These are phyloP conservation scores for Fratercula arctica DNA, from an alignment of 2,797 vertebrate genomes.

Conservation along the genomic window DNA sequence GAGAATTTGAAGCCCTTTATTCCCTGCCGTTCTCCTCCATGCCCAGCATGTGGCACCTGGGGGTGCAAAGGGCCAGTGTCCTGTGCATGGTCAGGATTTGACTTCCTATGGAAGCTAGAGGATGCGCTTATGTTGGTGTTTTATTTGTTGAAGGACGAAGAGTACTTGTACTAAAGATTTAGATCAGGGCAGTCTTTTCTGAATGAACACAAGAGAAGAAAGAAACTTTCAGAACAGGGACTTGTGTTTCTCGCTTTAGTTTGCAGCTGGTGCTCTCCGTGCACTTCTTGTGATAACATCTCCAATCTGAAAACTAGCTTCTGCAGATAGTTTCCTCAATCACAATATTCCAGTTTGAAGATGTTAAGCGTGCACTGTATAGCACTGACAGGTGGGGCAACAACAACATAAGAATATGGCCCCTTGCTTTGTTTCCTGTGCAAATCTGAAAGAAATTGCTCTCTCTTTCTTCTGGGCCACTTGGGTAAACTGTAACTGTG, in stretches of 20 bases:
- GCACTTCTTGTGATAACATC: not conserved
- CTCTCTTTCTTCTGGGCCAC: not conserved
- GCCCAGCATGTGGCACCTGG: not conserved
- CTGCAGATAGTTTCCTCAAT: not conserved
- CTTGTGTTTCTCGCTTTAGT: not conserved
- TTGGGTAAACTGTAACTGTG: not conserved
- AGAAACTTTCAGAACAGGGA: not conserved
- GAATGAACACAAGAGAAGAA: not conserved
- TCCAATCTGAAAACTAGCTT: not conserved
- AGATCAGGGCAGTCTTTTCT: not conserved
- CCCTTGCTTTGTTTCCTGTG: not conserved
- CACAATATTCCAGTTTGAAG: not conserved
- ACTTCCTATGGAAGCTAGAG: not conserved
- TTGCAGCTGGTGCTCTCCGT: not conserved
- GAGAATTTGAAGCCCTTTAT: not conserved
- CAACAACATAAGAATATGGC: not conserved
- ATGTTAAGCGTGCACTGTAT: not conserved
- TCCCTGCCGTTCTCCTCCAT: not conserved
- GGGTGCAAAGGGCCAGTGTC: not conserved
- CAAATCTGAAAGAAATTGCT: not conserved
- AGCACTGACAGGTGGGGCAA: not conserved
- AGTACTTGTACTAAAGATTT: not conserved
- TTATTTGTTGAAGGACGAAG: not conserved
- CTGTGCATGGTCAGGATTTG: not conserved
- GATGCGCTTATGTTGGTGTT: not conserved